phyloP scores from a whole-genome alignment of 2,113 vertebrate species.

The Sisor rabdophorus region DNA sequence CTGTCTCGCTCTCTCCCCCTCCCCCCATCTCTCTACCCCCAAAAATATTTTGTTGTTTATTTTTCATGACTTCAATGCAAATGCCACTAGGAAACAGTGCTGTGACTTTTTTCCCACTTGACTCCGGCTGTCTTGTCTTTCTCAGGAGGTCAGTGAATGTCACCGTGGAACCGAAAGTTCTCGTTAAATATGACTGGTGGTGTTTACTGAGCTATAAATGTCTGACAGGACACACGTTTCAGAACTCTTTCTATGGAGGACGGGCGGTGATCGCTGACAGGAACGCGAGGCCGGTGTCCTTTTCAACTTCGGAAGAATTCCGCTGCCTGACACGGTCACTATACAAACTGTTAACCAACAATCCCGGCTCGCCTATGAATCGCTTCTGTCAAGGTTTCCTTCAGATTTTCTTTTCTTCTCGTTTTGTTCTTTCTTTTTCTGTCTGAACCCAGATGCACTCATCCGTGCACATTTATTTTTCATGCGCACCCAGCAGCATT shows the following conservation, averaged over 20 bases:
- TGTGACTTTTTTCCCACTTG: background rate
- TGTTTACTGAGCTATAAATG: slow-evolving; percentile 6
- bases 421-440: background rate
- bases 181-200: background rate
- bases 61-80: background rate
- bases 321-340: background rate
- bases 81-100: background rate
- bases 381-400: too few species aligned
- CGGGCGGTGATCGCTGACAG: background rate
- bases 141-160: background rate
- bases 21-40: too few species aligned
- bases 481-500: slow-evolving; percentile 14
- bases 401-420: background rate
- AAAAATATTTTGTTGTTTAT: background rate
- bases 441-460: background rate
- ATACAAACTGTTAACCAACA: background rate
- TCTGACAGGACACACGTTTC: background rate
- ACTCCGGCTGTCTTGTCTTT: background rate
- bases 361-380: background rate
- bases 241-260: background rate
- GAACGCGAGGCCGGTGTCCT: background rate
- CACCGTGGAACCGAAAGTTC: background rate
- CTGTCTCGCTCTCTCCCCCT: too few species aligned
- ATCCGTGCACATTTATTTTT: background rate
- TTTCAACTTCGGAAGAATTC: background rate